These are phyloP conservation scores for Lypha dubia DNA, from an alignment of 2,888 invertebrate species.

Conservation along the genomic window DNA sequence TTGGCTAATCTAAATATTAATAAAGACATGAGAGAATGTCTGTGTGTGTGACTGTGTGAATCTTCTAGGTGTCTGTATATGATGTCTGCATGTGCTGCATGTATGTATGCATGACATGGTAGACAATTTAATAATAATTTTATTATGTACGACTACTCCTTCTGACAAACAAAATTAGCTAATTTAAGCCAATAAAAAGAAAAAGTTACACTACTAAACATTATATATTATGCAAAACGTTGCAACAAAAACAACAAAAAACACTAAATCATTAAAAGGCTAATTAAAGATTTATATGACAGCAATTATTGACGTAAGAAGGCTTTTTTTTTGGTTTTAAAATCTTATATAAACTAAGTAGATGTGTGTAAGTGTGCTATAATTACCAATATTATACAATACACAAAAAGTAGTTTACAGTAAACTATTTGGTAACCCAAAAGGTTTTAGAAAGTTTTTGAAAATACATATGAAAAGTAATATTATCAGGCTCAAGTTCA, in stretches of 20 bases:
- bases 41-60: neutral
- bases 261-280: neutral
- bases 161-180: conserved; percentile 33
- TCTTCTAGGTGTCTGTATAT: neutral
- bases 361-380: too few species aligned
- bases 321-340: too few species aligned
- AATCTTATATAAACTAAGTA: too few species aligned
- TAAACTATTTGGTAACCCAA: too few species aligned
- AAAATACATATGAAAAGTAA: too few species aligned
- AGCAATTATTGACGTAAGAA: neutral
- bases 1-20: neutral
- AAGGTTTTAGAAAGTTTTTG: too few species aligned
- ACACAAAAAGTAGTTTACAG: too few species aligned
- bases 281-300: conserved; percentile 13
- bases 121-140: conserved; percentile 41
- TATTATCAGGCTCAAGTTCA: too few species aligned
- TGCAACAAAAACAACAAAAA: neutral
- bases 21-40: neutral
- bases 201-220: conserved; percentile 18
- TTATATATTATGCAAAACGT: neutral
- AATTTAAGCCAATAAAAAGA: conserved; percentile 29
- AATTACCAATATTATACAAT: too few species aligned
- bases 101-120: conserved; percentile 10
- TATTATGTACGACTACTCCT: conserved; percentile 32
- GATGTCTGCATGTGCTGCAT: too few species aligned